Evolutionary conservation across 2,113 vertebrate species (phyloP).

Genomic region (Sylvietta virens): DNA sequence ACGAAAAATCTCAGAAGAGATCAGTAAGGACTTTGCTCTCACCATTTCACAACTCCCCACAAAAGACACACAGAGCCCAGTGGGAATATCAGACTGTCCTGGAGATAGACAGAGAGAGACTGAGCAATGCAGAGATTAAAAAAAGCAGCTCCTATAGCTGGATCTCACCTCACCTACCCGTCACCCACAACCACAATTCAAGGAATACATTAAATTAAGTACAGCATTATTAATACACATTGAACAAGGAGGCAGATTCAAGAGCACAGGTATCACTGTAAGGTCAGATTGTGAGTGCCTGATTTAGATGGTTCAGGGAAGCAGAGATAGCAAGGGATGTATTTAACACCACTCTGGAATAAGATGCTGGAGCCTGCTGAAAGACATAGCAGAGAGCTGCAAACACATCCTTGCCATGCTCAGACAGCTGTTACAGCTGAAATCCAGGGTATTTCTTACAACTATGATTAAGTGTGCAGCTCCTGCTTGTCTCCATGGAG

Average conservation of each 20-base stretch:
- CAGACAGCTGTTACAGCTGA: slow-evolving; percentile 37
- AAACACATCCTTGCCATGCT: slow-evolving; percentile 2
- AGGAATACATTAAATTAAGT: background rate
- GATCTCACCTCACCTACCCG: background rate
- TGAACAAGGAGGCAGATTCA: background rate
- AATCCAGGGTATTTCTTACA: slow-evolving; percentile 26
- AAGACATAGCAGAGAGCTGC: background rate
- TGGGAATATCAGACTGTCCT: background rate
- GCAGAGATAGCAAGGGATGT: background rate
- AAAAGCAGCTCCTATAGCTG: background rate
- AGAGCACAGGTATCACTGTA: background rate
- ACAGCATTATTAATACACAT: background rate
- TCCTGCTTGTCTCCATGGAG: slow-evolving; percentile 64
- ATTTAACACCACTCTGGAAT: background rate
- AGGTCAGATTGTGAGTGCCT: background rate
- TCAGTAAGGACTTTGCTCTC: background rate
- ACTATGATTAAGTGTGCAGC: slow-evolving; percentile 34
- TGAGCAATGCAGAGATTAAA: background rate
- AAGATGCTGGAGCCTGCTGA: background rate
- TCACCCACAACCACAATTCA: background rate
- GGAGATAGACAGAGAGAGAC: background rate
- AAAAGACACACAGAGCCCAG: background rate
- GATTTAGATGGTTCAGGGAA: background rate
- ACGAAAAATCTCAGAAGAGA: background rate
- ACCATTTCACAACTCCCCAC: background rate